A percentile compares a stretch with the other conserved stretches of the same genome.
Evolutionary conservation across 2,888 invertebrate genomes (phyloP).

Genomic region (Pogonocherus hispidulus): DNA sequence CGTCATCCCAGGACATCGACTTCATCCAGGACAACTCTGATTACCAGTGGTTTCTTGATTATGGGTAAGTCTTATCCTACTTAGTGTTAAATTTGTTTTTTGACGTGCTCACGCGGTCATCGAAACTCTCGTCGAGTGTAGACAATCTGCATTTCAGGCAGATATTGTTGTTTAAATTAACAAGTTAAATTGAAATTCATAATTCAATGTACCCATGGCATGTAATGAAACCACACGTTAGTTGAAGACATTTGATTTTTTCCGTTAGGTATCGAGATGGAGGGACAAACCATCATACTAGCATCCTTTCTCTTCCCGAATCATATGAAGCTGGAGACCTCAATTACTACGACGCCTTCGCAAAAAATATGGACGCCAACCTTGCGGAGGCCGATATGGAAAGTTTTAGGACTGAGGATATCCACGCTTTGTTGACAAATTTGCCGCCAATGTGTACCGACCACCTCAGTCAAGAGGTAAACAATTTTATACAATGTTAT

Average conservation of each 20-base stretch:
- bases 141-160: too few relatives aligned
- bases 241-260: too few relatives aligned
- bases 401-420: constrained; percentile 92
- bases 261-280: constrained; percentile 80
- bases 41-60: constrained; percentile 92
- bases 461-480: constrained; percentile 69
- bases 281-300: constrained; percentile 81
- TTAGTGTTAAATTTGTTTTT: background rate
- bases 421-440: constrained; percentile 86
- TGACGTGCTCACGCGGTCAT: background rate
- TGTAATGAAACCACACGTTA: too few relatives aligned
- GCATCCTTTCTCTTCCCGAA: constrained; percentile 85
- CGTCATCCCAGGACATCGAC: constrained; percentile 74
- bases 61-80: constrained; percentile 75
- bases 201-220: too few relatives aligned
- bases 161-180: too few relatives aligned
- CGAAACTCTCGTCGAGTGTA: too few relatives aligned
- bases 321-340: constrained; percentile 79
- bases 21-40: constrained; percentile 90
- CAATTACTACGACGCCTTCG: constrained; percentile 86
- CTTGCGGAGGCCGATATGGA: constrained; percentile 96
- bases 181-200: too few relatives aligned
- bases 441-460: constrained; percentile 78
- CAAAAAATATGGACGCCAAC: constrained; percentile 92
- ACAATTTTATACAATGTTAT: constrained; percentile 15